Evolutionary conservation across 2,113 vertebrate species (phyloP), one percentile per base, ranked within the genome.

Genomic region (Pelecanus crispus): DNA sequence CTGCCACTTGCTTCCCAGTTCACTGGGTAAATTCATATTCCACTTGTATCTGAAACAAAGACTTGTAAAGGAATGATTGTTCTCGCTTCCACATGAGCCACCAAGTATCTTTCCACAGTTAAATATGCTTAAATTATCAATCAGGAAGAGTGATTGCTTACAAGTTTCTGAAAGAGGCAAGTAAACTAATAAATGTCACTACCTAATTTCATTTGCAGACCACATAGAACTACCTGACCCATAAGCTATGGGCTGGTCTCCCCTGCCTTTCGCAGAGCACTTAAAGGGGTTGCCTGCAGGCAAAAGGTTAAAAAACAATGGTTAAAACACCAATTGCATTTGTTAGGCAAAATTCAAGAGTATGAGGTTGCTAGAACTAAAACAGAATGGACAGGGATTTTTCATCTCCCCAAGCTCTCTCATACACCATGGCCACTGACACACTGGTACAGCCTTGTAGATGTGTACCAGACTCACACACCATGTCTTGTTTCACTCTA

Each of bases 361-460:
- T 11, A 25, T 0, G 2, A 59, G 49, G 18, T 25, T 52, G 61
- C 25, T 32, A 18, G 24, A 55, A 56, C 3, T 29, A 18, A 44
- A 45, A 49, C 5, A 53, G 70, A 59, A 71, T 1, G 6, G 34
- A 44, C 38, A 70, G 13, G 22, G 9, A 11, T 31, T 56, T 56
- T 65, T 40, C 31, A 80, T 21, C 61, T 67, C 40, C 58, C 15
- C 0, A 4, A 44, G 18, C 40, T 31, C 19, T 31, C 38, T 75
- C 42, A 14, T 4, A 17, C 5, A 6, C 42, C 50, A 5, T 5
- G 9, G 66, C 28, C 50, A 47, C 29, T 0, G 0, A 77, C 52
- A 15, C 32, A 11, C 6, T 9, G 32, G 38, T 16, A 28, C 36
- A 61, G 45, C 47, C 70, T 49, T 36, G 36, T 6, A 50, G 28